Conservation (phyloP, 2,113 vertebrate species). For the Ophthalmolycus amberensis region DNA sequence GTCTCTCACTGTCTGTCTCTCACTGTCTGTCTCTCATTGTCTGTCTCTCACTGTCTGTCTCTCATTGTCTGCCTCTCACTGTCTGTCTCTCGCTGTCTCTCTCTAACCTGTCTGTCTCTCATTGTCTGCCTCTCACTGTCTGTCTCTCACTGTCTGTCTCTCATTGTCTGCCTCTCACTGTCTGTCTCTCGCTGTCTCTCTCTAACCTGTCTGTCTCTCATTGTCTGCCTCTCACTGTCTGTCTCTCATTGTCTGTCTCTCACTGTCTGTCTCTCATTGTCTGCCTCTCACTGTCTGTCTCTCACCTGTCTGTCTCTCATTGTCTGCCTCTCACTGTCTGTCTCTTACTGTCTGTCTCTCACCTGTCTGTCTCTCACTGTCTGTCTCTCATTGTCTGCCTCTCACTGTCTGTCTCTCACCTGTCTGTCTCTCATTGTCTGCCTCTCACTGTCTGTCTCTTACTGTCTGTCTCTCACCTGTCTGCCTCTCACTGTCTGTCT, state of each 20-base stretch:
- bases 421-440: background rate
- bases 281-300: constrained; percentile 3
- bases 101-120: no score
- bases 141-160: background rate
- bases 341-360: background rate
- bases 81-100: constrained; percentile 28
- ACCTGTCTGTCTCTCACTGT: constrained; percentile 16
- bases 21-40: no score
- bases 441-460: background rate
- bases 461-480: constrained; percentile 14
- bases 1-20: constrained; percentile 18
- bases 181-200: no score
- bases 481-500: no score
- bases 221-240: background rate
- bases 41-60: no score
- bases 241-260: background rate
- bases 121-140: no score
- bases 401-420: no score
- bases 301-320: background rate
- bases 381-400: no score
- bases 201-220: background rate
- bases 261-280: background rate
- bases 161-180: constrained; percentile 15
- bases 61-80: background rate
- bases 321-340: no score